Conservation (phyloP, 2,113 vertebrate species). For the Phycodurus eques region DNA sequence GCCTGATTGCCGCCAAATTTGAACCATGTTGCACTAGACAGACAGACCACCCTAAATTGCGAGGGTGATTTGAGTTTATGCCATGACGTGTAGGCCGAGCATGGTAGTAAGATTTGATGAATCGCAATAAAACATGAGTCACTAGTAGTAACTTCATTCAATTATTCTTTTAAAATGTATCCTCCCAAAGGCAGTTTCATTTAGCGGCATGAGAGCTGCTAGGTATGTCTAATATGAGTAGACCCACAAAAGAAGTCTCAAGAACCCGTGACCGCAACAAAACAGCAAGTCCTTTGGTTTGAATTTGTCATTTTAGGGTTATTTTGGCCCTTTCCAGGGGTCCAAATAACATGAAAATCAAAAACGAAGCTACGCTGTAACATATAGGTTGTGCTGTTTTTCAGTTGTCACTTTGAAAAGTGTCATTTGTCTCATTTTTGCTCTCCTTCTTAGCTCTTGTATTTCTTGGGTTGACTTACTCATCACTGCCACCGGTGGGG, state of each 20-base stretch:
- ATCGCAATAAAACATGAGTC: too few relatives aligned
- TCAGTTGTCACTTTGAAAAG: neutral
- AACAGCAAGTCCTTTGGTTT: neutral
- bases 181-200: neutral
- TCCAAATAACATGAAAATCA: neutral
- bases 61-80: too few relatives aligned
- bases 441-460: neutral
- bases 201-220: too few relatives aligned
- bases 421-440: neutral
- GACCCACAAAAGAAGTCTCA: neutral
- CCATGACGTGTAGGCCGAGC: too few relatives aligned
- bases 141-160: too few relatives aligned
- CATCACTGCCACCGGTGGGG: neutral
- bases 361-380: too few relatives aligned
- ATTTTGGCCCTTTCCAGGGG: neutral
- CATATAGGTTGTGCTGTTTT: too few relatives aligned
- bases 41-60: too few relatives aligned
- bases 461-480: neutral
- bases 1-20: too few relatives aligned
- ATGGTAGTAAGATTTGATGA: too few relatives aligned
- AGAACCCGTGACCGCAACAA: neutral
- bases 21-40: too few relatives aligned
- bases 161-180: neutral
- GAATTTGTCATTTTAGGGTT: neutral
- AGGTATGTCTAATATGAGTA: too few relatives aligned